Percentiles rank a stretch among this genome's conserved stretches.
Conservation (phyloP, 2,797 vertebrate genomes). For the Hephaestus fuliginosus region DNA sequence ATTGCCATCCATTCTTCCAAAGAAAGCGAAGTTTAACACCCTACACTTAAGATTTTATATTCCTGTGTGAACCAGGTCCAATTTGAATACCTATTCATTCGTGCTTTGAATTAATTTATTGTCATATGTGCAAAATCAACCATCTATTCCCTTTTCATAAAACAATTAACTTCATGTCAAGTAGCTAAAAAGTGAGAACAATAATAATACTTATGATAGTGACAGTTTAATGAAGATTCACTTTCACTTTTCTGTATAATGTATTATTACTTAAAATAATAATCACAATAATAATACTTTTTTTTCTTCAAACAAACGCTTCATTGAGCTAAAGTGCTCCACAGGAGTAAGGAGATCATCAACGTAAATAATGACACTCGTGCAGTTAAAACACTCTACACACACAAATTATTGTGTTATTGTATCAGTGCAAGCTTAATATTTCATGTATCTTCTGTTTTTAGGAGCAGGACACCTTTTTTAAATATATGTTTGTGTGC, state of each 20-base stretch:
- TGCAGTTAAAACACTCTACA: background rate
- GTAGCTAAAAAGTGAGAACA: background rate
- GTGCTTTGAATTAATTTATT: too few species aligned
- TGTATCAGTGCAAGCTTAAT: background rate
- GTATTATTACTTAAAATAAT: background rate
- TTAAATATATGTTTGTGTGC: background rate
- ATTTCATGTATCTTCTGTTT: background rate
- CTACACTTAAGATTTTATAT: background rate
- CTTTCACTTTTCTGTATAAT: background rate
- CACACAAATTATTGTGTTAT: background rate
- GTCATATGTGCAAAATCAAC: background rate
- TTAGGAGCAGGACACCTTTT: background rate
- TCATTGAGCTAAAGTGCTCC: background rate
- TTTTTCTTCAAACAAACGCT: background rate
- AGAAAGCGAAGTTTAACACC: background rate
- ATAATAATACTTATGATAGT: background rate
- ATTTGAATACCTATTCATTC: background rate
- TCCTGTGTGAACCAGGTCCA: background rate
- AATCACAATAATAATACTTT: background rate
- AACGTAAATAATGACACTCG: background rate
- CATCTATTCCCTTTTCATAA: background rate
- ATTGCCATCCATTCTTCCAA: background rate
- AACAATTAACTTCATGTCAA: too few species aligned
- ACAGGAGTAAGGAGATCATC: too few species aligned
- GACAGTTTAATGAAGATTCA: background rate